Conservation (phyloP, 2,113 vertebrate species). For the Periophthalmodon schlosseri region DNA sequence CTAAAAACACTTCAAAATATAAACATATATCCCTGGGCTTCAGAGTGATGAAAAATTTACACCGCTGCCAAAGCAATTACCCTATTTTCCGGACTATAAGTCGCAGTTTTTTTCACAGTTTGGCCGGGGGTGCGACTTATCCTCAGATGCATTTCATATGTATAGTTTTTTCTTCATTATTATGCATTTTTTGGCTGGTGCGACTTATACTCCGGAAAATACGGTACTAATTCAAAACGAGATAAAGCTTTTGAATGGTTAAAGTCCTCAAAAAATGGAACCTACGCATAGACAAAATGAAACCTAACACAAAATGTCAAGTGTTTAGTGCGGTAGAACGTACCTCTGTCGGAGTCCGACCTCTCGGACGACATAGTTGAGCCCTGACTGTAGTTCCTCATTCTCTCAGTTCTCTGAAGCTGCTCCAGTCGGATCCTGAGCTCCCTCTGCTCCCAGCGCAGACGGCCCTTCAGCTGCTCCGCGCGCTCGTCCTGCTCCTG, state of each 20-base stretch:
- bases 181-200: too few relatives aligned
- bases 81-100: too few relatives aligned
- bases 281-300: neutral
- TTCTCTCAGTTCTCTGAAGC: slow-evolving; percentile 81
- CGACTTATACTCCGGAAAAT: too few relatives aligned
- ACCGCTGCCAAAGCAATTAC: too few relatives aligned
- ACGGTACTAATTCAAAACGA: neutral
- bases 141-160: too few relatives aligned
- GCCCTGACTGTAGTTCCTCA: slow-evolving; percentile 85
- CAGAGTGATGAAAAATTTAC: too few relatives aligned
- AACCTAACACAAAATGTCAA: neutral
- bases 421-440: slow-evolving; percentile 80
- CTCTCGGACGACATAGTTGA: slow-evolving; percentile 86
- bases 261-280: too few relatives aligned
- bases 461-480: slow-evolving; percentile 79
- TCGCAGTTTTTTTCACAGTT: too few relatives aligned
- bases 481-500: slow-evolving; percentile 88
- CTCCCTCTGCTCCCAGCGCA: slow-evolving; percentile 83
- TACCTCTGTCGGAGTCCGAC: slow-evolving; percentile 87
- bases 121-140: too few relatives aligned
- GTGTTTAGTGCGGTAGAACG: neutral
- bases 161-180: too few relatives aligned
- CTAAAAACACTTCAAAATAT: neutral
- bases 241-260: neutral
- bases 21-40: too few relatives aligned